Evolutionary conservation across 2,888 invertebrate species (phyloP).

Genomic region (Tachina grossa): DNA sequence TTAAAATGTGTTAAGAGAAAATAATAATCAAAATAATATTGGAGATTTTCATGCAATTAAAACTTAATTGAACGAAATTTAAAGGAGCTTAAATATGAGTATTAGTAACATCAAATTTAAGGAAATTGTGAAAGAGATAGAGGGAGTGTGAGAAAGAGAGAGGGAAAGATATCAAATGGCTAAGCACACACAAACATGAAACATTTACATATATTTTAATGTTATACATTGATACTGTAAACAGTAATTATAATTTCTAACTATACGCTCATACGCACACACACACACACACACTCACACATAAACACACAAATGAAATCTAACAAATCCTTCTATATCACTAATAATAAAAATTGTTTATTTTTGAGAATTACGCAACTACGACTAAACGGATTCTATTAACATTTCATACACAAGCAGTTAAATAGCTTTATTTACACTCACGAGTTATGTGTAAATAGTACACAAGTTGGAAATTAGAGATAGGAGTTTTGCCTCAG

Average conservation of each 20-base stretch:
- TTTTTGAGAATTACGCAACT: too few species aligned
- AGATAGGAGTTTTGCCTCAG: too few species aligned
- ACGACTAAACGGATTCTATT: too few species aligned
- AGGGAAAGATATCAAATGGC: neutral
- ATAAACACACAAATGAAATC: too few species aligned
- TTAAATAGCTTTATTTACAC: too few species aligned
- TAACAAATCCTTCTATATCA: too few species aligned
- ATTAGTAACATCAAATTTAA: neutral
- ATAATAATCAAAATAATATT: neutral
- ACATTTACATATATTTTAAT: neutral
- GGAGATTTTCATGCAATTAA: neutral
- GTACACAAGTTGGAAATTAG: too few species aligned
- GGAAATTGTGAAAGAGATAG: neutral
- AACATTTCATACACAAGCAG: too few species aligned
- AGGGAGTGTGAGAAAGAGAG: neutral
- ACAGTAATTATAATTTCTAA: neutral
- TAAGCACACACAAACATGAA: neutral
- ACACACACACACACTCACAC: too few species aligned
- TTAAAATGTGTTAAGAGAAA: neutral
- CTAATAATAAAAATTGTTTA: too few species aligned
- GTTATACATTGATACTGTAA: neutral
- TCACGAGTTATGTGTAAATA: too few species aligned
- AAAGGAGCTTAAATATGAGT: neutral
- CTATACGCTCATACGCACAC: too few species aligned
- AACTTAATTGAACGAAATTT: neutral